These are phyloP conservation scores for Drosophila ohnishii DNA, from an alignment of 1,140 invertebrate genomes.

Conservation along the genomic window DNA sequence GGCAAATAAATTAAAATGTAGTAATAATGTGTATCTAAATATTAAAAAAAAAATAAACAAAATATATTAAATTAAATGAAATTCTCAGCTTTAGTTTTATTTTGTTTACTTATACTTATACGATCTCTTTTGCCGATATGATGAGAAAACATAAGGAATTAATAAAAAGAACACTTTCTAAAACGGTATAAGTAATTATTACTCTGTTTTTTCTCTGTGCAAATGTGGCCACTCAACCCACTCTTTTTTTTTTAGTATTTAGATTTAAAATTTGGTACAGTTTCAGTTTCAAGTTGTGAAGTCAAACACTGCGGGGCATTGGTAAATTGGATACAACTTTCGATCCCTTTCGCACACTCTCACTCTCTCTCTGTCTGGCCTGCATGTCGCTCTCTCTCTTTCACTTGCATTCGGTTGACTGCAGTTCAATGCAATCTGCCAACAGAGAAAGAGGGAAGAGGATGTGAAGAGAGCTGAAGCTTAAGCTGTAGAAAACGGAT, in stretches of 20 bases:
- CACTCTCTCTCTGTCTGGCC: conserved; percentile 5
- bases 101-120: not conserved
- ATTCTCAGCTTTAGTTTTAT: not conserved
- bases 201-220: conserved; percentile 2
- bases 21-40: not conserved
- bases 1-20: not conserved
- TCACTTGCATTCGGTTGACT: conserved; percentile 5
- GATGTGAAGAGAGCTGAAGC: not conserved
- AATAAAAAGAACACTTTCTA: not conserved
- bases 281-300: conserved; percentile 28
- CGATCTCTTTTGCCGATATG: not conserved
- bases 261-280: conserved; percentile 36
- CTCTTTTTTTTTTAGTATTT: conserved; percentile 1
- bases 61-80: not conserved
- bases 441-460: not conserved
- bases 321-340: conserved; percentile 25
- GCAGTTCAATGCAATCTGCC: conserved; percentile 26
- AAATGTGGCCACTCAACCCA: conserved; percentile 1
- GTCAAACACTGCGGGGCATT: conserved; percentile 21
- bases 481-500: not conserved
- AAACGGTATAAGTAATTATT: not conserved
- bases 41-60: not conserved
- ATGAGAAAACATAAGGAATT: not conserved
- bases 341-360: not conserved
- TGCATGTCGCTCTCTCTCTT: conserved; percentile 9